phyloP scores from a whole-genome alignment of 2,888 invertebrate species.

The Agrotis puta region DNA sequence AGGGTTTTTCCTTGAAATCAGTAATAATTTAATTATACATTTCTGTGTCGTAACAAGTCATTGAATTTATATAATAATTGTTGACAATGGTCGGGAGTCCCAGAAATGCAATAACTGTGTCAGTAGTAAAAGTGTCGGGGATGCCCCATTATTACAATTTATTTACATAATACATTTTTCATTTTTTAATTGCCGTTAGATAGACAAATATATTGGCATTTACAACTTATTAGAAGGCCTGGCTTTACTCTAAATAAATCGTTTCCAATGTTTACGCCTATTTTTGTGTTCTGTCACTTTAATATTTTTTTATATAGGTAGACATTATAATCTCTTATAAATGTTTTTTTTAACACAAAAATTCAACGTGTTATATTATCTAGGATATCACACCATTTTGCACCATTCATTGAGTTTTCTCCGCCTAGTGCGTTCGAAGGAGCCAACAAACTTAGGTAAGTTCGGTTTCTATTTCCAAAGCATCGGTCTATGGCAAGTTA shows the following conservation, averaged over 20 bases:
- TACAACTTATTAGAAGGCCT: neutral
- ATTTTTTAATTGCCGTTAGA: neutral
- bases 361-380: neutral
- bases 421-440: slow-evolving; percentile 58
- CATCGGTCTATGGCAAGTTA: slow-evolving; percentile 56
- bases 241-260: neutral
- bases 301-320: neutral
- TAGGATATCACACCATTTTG: neutral
- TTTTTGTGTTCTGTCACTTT: neutral
- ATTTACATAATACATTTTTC: neutral
- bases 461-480: slow-evolving; percentile 74
- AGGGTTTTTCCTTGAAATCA: slow-evolving; percentile 45
- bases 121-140: slow-evolving; percentile 20
- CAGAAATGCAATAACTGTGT: slow-evolving; percentile 10
- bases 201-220: neutral
- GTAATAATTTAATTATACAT: slow-evolving; percentile 2
- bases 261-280: neutral
- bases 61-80: slow-evolving; percentile 9
- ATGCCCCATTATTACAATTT: slow-evolving; percentile 28
- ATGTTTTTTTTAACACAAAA: neutral
- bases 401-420: slow-evolving; percentile 17
- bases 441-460: slow-evolving; percentile 59
- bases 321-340: no score
- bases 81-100: slow-evolving; percentile 20
- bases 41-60: slow-evolving; percentile 8